Conservation (phyloP, 2,113 vertebrate genomes). For the Columba livia region DNA sequence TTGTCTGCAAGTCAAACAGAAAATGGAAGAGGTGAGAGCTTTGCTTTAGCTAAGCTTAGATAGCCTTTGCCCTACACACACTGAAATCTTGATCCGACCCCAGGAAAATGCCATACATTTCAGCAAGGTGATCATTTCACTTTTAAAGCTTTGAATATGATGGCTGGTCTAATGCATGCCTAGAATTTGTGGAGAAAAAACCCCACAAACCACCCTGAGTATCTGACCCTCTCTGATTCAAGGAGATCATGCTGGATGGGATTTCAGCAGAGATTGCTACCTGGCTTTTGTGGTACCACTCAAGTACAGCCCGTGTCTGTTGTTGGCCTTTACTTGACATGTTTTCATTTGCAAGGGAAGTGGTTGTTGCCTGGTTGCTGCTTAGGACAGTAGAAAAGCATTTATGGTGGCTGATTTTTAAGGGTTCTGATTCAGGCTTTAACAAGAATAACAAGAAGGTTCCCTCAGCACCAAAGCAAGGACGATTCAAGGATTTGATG, state of each 20-base stretch:
- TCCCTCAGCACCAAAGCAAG: background rate
- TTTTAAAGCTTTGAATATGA: background rate
- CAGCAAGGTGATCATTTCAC: background rate
- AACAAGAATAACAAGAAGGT: background rate
- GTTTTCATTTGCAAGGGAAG: background rate
- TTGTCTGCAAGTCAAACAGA: background rate
- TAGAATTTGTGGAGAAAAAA: background rate
- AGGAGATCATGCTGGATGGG: background rate
- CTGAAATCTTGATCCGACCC: background rate
- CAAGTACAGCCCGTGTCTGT: fast-evolving
- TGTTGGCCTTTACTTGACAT: background rate
- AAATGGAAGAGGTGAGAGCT: background rate
- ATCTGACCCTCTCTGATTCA: background rate
- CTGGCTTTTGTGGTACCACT: background rate
- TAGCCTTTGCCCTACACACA: background rate
- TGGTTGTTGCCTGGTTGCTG: background rate
- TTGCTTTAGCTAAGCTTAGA: background rate
- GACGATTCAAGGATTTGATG: fast-evolving
- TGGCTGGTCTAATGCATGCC: background rate
- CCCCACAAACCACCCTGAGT: fast-evolving
- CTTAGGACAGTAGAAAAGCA: background rate
- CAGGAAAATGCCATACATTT: background rate
- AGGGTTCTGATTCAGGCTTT: background rate
- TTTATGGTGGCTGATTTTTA: background rate
- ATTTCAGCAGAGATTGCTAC: background rate